These are phyloP conservation scores for Bambusicola thoracicus DNA, from an alignment of 2,113 vertebrate genomes.

Conservation along the genomic window DNA sequence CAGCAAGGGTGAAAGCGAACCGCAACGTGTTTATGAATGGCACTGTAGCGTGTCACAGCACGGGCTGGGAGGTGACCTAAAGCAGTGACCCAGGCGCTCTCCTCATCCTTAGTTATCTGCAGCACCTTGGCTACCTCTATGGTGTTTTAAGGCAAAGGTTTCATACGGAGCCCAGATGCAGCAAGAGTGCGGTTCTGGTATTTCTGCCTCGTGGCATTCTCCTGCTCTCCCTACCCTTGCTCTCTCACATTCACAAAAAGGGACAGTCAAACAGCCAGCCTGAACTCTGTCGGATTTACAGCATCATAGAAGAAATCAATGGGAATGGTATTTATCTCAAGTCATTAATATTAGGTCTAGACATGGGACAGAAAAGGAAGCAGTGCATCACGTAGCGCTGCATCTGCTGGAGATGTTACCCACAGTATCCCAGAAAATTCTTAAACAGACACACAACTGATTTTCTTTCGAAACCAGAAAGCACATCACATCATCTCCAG, in stretches of 20 bases:
- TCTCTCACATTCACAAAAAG: background rate
- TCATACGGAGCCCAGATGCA: background rate
- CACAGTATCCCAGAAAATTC: background rate
- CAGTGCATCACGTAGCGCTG: fast-evolving
- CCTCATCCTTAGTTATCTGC: background rate
- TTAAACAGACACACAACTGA: background rate
- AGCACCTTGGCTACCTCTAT: background rate
- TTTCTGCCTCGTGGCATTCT: background rate
- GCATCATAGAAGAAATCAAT: fast-evolving
- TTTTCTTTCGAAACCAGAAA: background rate
- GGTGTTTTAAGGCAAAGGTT: background rate
- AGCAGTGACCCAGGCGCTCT: background rate
- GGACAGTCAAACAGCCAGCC: background rate
- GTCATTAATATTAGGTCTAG: background rate
- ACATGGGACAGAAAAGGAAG: background rate
- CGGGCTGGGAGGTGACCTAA: background rate
- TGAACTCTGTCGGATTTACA: background rate
- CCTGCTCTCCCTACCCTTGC: background rate
- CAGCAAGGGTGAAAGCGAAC: background rate
- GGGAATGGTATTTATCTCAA: background rate
- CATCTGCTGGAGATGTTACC: background rate
- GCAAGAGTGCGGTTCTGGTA: background rate
- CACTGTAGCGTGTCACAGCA: background rate
- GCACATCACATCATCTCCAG: background rate
- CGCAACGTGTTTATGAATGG: background rate